Percentiles rank a stretch among this genome's conserved stretches.
These are phyloP conservation scores for Apodemia zela DNA, from an alignment of 2,888 invertebrate genomes.

Conservation along the genomic window DNA sequence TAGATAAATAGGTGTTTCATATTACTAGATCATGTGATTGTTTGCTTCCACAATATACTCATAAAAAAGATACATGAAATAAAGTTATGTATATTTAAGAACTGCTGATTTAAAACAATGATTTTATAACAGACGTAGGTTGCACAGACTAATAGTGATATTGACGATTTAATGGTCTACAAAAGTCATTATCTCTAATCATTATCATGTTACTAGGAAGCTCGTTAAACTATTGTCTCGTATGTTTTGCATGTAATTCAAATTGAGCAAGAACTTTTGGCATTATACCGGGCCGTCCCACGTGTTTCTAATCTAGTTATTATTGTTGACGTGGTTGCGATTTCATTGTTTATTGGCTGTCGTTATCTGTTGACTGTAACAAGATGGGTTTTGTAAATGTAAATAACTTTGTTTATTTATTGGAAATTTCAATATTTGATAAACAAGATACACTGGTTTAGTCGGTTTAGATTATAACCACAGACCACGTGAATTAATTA, in stretches of 20 bases:
- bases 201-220: not conserved
- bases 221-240: constrained; percentile 10
- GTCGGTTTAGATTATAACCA: not conserved
- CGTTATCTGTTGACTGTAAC: constrained; percentile 39
- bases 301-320: constrained; percentile 41
- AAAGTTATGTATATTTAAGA: too few species aligned
- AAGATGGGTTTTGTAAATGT: constrained; percentile 35
- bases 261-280: constrained; percentile 43
- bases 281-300: constrained; percentile 44
- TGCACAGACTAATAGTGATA: not conserved
- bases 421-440: not conserved
- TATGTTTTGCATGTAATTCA: constrained; percentile 29
- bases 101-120: too few species aligned
- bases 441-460: not conserved
- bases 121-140: too few species aligned
- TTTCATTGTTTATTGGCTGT: constrained; percentile 49
- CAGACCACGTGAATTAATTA: too few species aligned
- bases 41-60: too few species aligned
- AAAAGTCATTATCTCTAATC: not conserved
- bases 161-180: not conserved
- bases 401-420: constrained; percentile 1
- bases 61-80: too few species aligned
- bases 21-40: too few species aligned
- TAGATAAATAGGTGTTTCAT: too few species aligned
- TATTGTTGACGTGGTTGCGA: constrained; percentile 43